phyloP scores from a whole-genome alignment of 2,113 vertebrate genomes.

The Rhombomys opimus region DNA sequence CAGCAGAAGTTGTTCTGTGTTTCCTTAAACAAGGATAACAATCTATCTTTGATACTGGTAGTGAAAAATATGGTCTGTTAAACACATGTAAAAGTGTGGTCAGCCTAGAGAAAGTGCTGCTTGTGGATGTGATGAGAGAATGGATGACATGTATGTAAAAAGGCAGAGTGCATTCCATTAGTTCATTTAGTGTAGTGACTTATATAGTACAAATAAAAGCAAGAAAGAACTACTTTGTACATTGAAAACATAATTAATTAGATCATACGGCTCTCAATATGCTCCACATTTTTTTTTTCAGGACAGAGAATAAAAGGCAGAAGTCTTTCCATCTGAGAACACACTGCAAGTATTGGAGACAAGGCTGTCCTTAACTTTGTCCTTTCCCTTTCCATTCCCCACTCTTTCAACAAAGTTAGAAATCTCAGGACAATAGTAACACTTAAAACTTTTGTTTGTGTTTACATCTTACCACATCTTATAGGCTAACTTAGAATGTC shows the following conservation, averaged over 20 bases:
- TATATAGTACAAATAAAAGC: background rate
- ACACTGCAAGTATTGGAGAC: background rate
- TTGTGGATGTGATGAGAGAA: background rate
- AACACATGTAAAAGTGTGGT: background rate
- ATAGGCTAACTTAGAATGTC: background rate
- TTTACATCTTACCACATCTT: background rate
- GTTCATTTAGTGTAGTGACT: background rate
- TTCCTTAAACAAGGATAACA: background rate
- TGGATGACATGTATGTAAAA: background rate
- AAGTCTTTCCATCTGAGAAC: background rate
- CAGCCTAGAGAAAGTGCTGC: background rate
- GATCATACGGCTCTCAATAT: background rate
- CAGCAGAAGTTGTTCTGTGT: background rate
- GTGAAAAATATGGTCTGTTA: background rate
- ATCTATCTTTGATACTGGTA: background rate
- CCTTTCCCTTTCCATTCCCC: background rate
- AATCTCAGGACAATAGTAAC: background rate
- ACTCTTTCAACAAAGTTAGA: background rate
- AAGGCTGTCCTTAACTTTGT: background rate
- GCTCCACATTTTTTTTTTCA: background rate
- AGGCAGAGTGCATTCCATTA: background rate
- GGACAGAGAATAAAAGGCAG: background rate
- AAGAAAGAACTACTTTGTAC: background rate
- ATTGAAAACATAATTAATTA: background rate
- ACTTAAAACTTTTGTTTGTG: background rate